Evolutionary conservation across 2,888 invertebrate genomes (phyloP).

Genomic region (Trissoscelio sp.): DNA sequence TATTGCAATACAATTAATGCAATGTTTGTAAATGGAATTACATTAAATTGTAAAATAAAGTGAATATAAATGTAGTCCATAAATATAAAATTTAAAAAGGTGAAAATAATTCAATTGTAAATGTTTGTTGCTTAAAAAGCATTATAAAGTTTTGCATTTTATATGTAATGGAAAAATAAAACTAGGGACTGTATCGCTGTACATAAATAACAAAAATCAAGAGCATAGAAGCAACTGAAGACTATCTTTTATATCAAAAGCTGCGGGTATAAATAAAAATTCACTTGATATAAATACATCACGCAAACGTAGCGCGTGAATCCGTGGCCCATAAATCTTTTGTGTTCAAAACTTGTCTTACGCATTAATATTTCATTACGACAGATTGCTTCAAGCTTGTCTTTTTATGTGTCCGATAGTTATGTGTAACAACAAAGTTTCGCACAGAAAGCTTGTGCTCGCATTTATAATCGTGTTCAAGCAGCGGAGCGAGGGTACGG

Average conservation of each 20-base stretch:
- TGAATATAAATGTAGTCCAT: too few relatives aligned
- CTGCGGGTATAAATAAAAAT: slow-evolving; percentile 45
- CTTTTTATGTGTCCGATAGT: slow-evolving; percentile 61
- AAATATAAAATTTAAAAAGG: too few relatives aligned
- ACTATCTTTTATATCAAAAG: slow-evolving; percentile 37
- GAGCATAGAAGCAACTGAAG: slow-evolving; percentile 11
- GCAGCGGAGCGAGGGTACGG: neutral
- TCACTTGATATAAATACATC: slow-evolving; percentile 55
- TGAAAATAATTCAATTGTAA: too few relatives aligned
- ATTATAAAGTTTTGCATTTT: too few relatives aligned
- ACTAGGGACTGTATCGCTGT: too few relatives aligned
- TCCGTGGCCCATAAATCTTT: slow-evolving; percentile 55
- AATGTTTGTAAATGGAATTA: neutral
- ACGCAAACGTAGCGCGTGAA: slow-evolving; percentile 51
- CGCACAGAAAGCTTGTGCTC: slow-evolving; percentile 50
- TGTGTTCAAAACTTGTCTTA: slow-evolving; percentile 60
- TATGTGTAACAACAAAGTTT: slow-evolving; percentile 62
- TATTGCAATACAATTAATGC: neutral
- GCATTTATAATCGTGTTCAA: slow-evolving; percentile 55
- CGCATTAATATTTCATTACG: slow-evolving; percentile 68
- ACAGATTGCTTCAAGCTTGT: slow-evolving; percentile 62
- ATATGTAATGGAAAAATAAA: too few relatives aligned
- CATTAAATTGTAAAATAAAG: too few relatives aligned
- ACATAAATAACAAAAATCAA: neutral
- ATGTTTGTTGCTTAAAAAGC: too few relatives aligned